Evolutionary conservation across 2,888 invertebrate species (phyloP).

Genomic region (Tyria jacobaeae): DNA sequence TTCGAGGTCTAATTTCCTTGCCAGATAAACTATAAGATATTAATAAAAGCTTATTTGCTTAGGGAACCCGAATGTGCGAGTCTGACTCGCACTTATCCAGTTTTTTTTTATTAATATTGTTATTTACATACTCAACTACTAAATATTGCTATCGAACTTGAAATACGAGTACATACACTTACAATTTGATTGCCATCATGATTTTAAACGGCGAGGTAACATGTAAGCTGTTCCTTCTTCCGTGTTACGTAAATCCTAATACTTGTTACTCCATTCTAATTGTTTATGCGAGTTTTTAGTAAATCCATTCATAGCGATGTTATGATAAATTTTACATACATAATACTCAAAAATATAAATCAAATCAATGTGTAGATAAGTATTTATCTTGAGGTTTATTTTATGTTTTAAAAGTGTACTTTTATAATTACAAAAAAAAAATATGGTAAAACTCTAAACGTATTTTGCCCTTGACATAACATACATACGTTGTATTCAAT

Average conservation of each 20-base stretch:
- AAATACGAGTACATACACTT: conserved; percentile 30
- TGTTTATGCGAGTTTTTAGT: conserved; percentile 24
- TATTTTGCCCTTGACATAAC: too few relatives aligned
- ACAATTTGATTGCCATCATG: conserved; percentile 11
- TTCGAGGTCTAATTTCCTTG: too few relatives aligned
- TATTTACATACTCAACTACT: too few relatives aligned
- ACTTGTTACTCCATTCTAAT: conserved; percentile 36
- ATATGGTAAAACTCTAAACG: too few relatives aligned
- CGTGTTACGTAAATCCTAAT: conserved; percentile 40
- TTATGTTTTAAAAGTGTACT: not conserved
- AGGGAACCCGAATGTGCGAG: too few relatives aligned
- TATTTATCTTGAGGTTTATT: not conserved
- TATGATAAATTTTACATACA: conserved; percentile 2
- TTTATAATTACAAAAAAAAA: too few relatives aligned
- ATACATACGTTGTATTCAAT: too few relatives aligned
- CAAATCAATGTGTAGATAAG: not conserved
- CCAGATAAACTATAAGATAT: too few relatives aligned
- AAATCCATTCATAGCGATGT: conserved; percentile 2
- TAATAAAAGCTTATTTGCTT: too few relatives aligned
- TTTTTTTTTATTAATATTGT: too few relatives aligned
- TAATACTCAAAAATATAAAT: conserved; percentile 3
- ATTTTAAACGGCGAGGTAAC: conserved; percentile 24
- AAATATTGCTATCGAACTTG: not conserved
- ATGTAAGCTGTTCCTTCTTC: conserved; percentile 36
- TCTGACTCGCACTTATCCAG: too few relatives aligned